Evolutionary conservation across 2,888 invertebrate genomes (phyloP), one percentile per base, ranked within the genome.

Genomic region (Hypsopygia costalis): DNA sequence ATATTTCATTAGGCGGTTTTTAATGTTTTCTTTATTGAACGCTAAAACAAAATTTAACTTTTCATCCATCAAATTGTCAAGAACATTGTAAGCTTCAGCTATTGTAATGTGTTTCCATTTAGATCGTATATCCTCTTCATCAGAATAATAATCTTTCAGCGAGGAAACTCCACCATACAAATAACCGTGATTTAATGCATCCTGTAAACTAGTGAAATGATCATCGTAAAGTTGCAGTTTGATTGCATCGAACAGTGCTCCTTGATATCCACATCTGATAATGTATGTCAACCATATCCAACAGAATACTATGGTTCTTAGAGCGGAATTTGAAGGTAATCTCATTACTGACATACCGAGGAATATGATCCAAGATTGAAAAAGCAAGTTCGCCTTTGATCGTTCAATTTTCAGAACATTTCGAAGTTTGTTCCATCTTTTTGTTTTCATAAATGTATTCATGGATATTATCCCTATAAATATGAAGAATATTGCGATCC

Each of bases 251-350:
- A 75, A 61, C 1, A 81, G 57, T 9, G 63, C 62, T 1, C 62
- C 74, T 54, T 78, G 78, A 44, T 81, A 81, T n/a, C 63, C 64
- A 8, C 50, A 63, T 42, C 74, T 63, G n/a, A 81, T 54, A 3
- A 80, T 41, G 43, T 68, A 68, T 45, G 68, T 66, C 43, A 70
- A 75, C 69, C 70, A 77, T 41, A 81, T 54, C 78, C 76, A 81
- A 12, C 48, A 51, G 9, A 52, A 64, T 12, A 78, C 51, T n/a
- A 65, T 42, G 3, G 55, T 30, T n/a, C 64, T 40, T n/a, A 71
- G 50, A 41, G 53, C 46, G 8, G 46, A 41, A 38, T 62, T 74
- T 0, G 46, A 41, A 1, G 81, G 73, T 36, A 63, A 43, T 51
- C 44, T 64, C 4, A 50, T 33, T 45, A 71, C 46, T 0, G 80